Evolutionary conservation across 1,140 invertebrate species (phyloP), one percentile per base, ranked within the genome.

Genomic region (Eriocheir sinensis): DNA sequence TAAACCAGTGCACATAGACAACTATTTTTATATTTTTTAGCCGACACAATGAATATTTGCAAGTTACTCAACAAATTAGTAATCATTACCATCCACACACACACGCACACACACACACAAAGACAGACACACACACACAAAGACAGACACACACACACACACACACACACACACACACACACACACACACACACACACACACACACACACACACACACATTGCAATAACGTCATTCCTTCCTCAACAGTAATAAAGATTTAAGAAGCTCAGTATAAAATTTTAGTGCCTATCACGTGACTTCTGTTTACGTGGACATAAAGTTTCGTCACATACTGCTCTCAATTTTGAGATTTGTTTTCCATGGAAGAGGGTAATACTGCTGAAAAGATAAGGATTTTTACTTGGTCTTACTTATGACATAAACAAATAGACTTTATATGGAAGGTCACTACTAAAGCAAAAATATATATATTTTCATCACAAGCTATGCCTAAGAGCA

Each of bases 161-260:
- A n/a, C 60, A 72, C 60, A 72, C 60, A 72, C 60, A 72, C 60
- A 72, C 60, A 72, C 60, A 72, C 60, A 72, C 60, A 72, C 60
- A 72, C 60, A 72, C 60, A 72, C 60, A 72, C 60, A 72, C 60
- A 72, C 60, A 72, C 60, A 72, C 60, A 72, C 60, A 72, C 60
- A 72, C 60, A 72, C 60, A 72, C 60, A 72, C 21, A 72, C 60
- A 72, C 53, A 60, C 17, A 60, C 8, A 60, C 2, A 27, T 72
- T 72, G 60, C 60, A 72, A n/a, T 72, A n/a, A 4, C 27, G 27
- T 17, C n/a, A 72, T 72, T n/a, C 60, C n/a, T 72, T n/a, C 60
- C 27, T 72, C 21, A 72, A 72, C n/a, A 17, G n/a, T 72, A n/a
- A 72, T n/a, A 72, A 72, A 72, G 60, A 21, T 72, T n/a, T n/a